Evolutionary conservation across 2,113 vertebrate genomes (phyloP).

Genomic region (Poicephalus gulielmi): DNA sequence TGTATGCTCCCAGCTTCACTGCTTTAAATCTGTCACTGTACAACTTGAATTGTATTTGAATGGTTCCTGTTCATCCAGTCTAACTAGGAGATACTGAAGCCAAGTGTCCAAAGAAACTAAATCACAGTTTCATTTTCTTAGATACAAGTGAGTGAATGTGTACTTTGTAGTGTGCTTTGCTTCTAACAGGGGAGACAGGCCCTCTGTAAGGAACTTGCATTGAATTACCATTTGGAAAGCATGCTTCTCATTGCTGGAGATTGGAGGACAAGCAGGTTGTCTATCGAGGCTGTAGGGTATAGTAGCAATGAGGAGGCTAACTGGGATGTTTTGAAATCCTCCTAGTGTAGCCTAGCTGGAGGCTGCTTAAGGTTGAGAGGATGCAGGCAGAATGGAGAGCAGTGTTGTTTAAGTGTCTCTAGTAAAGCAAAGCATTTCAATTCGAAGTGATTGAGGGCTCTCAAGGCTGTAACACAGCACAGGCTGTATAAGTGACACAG

Average conservation of each 20-base stretch:
- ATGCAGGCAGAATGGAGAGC: too few relatives aligned
- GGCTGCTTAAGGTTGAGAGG: background rate
- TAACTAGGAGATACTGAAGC: background rate
- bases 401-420: background rate
- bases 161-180: background rate
- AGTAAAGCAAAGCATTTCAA: background rate
- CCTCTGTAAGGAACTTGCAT: background rate
- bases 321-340: background rate
- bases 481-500: background rate
- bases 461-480: background rate
- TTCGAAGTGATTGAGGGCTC: background rate
- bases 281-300: background rate
- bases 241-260: accelerated
- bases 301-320: background rate
- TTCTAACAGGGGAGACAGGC: background rate
- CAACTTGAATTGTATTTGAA: background rate
- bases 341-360: background rate
- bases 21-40: background rate
- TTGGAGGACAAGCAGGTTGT: background rate
- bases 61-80: background rate
- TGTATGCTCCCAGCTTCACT: background rate
- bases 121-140: background rate
- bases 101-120: background rate
- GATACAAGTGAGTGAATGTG: background rate
- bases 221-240: background rate